Evolutionary conservation across 2,797 vertebrate species (phyloP), one percentile per base, ranked within the genome.

Genomic region (Fundulus diaphanus): DNA sequence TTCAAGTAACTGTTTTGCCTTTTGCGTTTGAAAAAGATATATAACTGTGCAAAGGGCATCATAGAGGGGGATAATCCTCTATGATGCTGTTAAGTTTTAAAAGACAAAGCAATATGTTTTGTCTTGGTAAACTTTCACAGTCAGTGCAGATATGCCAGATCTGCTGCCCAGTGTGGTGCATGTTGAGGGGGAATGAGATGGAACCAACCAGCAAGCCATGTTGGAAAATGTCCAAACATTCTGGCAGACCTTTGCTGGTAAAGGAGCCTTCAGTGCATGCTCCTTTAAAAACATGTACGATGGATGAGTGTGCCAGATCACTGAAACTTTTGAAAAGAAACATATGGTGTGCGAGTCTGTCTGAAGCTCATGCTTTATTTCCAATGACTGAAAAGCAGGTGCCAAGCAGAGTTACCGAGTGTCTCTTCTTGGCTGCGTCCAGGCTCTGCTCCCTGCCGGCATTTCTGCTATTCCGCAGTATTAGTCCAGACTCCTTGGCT

Each of bases 391-490:
- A 92, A 92, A 79, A 91, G 90, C 88, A 91, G 92, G 90, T 91
- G 92, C 90, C 91, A 86, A 91, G 91, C 83, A 89, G 82, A 94
- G 95, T 96, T 96, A 96, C 95, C 95, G 92, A 94, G 81, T 90
- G 92, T 93, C 93, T 95, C 90, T 94, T 96, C 90, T 92, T 92
- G 88, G 90, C 89, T 33, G 82, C 66, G 1, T 96, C 95, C 85
- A 88, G 86, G 87, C 86, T 86, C 18, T 85, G 84, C 42, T 96
- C 95, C 90, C 93, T 93, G 92, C 90, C 89, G 27, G 75, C 86
- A 77, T 81, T 94, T 74, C 94, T 93, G 85, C 94, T 96, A 90
- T 95, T 95, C 80, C 95, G 92, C 74, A 96, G 94, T 81, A 95
- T 95, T 31, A 95, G 91, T 71, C 94, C 94, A 1, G 95, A 95